Conservation (phyloP, 2,797 vertebrate species). For the Pangasius djambal region DNA sequence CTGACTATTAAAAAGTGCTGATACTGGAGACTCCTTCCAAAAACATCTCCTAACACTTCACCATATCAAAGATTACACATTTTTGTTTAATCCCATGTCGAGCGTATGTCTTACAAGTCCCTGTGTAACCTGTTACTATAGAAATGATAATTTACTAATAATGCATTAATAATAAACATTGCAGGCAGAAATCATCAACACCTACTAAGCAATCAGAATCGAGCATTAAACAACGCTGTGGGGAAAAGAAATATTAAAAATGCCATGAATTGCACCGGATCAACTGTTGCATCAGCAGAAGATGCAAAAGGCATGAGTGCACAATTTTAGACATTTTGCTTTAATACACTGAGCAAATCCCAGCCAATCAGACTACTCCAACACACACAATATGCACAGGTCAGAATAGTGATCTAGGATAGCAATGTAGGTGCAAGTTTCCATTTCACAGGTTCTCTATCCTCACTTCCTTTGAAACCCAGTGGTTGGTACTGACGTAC, state of each 20-base stretch:
- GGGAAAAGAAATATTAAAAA: not conserved
- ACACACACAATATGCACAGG: not conserved
- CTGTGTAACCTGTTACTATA: not conserved
- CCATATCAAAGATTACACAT: not conserved
- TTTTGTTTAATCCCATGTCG: not conserved
- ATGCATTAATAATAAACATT: not conserved
- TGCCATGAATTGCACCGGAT: not conserved
- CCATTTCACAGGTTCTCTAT: slow-evolving; percentile 19
- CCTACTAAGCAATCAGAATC: too few species aligned
- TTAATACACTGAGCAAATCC: not conserved
- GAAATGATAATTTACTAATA: not conserved
- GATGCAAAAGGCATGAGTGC: not conserved
- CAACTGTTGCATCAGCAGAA: not conserved
- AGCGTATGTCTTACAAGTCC: not conserved
- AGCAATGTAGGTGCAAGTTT: slow-evolving; percentile 18
- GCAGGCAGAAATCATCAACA: not conserved
- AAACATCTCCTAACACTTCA: not conserved
- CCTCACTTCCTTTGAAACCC: slow-evolving; percentile 33
- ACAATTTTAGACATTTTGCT: not conserved
- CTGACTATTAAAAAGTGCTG: not conserved
- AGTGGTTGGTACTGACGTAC: slow-evolving; percentile 7
- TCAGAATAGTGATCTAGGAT: not conserved
- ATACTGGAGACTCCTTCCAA: not conserved
- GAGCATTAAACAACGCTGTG: not conserved
- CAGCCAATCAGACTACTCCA: not conserved